Evolutionary conservation across 2,113 vertebrate genomes (phyloP), one percentile per base, ranked within the genome.

Genomic region (rabbit (Oryctolagus cuniculus)): DNA sequence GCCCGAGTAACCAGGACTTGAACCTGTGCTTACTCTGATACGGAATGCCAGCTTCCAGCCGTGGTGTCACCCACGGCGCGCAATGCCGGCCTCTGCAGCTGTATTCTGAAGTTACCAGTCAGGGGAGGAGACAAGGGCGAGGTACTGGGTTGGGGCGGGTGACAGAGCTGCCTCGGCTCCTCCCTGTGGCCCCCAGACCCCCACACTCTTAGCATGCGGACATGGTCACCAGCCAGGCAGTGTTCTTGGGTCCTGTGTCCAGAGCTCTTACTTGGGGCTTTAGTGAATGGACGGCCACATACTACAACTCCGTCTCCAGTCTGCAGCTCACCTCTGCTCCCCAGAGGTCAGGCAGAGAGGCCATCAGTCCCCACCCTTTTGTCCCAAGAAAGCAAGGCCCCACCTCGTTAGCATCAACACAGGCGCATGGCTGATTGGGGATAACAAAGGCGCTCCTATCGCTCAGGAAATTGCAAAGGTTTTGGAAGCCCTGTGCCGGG

Each of bases 151-250:
- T 66, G 67, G 64, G n/a, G n/a, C 12, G 6, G 58, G 17, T 13
- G n/a, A 19, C 17, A 6, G 9, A 49, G 34, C 16, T 10, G 6
- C 10, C 64, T 0, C 0, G 6, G 3, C 11, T n/a, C 5, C 22
- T 11, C 21, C 36, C 49, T 6, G 25, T 75, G 16, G 70, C 51
- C 31, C 36, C 22, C 5, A 0, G 25, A 27, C 0, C 0, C 0
- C 4, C 51, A 12, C 17, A 16, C 29, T n/a, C 78, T 78, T 5
- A 17, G 27, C 21, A 69, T 31, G 3, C 22, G 0, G 5, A 19
- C 0, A 24, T 15, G 13, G 9, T 58, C 70, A 24, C n/a, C 72
- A 22, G 10, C 12, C 34, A 58, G 85, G 27, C 34, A 31, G 34
- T 58, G 22, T 55, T 55, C 36, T 44, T 75, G 0, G 24, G 27